Percentiles rank a stretch among this genome's conserved stretches.
Conservation (phyloP, 2,888 invertebrate genomes). For the Drosophila antonietae region DNA sequence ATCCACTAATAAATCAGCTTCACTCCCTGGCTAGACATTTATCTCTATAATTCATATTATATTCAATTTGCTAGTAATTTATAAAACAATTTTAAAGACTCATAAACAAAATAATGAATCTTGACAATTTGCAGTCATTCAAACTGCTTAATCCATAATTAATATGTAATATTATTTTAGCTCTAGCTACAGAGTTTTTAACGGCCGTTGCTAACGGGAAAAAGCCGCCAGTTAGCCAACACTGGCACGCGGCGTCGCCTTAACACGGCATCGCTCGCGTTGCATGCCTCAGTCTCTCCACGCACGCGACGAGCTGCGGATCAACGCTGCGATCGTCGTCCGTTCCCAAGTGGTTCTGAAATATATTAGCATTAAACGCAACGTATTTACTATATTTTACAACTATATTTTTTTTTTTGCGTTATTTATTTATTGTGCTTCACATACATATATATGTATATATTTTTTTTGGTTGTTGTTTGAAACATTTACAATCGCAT, state of each 20-base stretch:
- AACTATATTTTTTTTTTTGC: slow-evolving; percentile 19
- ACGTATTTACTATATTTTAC: slow-evolving; percentile 31
- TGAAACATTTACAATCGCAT: slow-evolving; percentile 36
- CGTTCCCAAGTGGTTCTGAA: slow-evolving; percentile 42
- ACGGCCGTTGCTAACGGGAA: slow-evolving; percentile 2
- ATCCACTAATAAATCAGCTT: too few species aligned
- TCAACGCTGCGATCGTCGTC: slow-evolving; percentile 57
- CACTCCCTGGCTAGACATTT: too few species aligned
- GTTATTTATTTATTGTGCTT: slow-evolving; percentile 19
- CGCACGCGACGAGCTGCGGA: slow-evolving; percentile 67
- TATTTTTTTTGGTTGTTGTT: slow-evolving; percentile 22
- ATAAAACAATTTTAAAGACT: too few species aligned
- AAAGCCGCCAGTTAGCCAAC: slow-evolving; percentile 13
- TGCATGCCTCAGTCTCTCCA: slow-evolving; percentile 63
- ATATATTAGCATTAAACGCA: slow-evolving; percentile 36
- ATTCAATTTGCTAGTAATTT: too few species aligned
- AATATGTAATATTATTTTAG: not conserved
- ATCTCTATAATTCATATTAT: too few species aligned
- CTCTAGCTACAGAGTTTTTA: not conserved
- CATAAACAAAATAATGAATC: not conserved
- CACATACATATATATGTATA: too few species aligned
- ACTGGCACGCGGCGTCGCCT: slow-evolving; percentile 41
- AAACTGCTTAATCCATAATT: not conserved
- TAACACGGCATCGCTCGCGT: slow-evolving; percentile 45
- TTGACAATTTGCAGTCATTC: not conserved